These are phyloP conservation scores for Trichopoda pennipes DNA, from an alignment of 2,888 invertebrate species.

Conservation along the genomic window DNA sequence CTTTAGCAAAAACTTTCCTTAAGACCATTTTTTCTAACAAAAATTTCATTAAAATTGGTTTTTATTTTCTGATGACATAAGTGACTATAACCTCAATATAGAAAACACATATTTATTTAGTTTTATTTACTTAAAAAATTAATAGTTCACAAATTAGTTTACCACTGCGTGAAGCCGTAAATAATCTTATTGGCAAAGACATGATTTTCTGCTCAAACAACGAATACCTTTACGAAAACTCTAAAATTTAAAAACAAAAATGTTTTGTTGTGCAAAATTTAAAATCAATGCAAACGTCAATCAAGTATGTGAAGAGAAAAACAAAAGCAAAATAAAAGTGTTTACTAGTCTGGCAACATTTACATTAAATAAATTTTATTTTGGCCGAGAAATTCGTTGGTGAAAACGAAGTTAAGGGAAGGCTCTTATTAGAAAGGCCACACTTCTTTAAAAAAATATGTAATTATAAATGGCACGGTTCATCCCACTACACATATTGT, in stretches of 20 bases:
- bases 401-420: neutral
- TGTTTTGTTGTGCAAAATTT: conserved; percentile 28
- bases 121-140: neutral
- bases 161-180: conserved; percentile 77
- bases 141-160: conserved; percentile 60
- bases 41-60: neutral
- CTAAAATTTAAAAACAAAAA: conserved; percentile 41
- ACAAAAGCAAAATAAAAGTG: neutral
- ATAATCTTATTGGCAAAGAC: conserved; percentile 76
- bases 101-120: neutral
- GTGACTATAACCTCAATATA: conserved; percentile 78
- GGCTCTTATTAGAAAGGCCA: too few relatives aligned
- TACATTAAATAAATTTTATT: conserved; percentile 37
- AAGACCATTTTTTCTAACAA: too few relatives aligned
- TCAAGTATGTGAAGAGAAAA: neutral
- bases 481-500: too few relatives aligned
- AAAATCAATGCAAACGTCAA: conserved; percentile 47
- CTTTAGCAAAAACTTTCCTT: too few relatives aligned
- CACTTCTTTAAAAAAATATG: too few relatives aligned
- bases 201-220: conserved; percentile 62
- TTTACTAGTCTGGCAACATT: conserved; percentile 21
- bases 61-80: conserved; percentile 78
- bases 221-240: conserved; percentile 25
- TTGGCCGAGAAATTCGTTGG: conserved; percentile 19
- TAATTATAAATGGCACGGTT: too few relatives aligned